Evolutionary conservation across 2,797 vertebrate genomes (phyloP).

Genomic region (Mallotus villosus): DNA sequence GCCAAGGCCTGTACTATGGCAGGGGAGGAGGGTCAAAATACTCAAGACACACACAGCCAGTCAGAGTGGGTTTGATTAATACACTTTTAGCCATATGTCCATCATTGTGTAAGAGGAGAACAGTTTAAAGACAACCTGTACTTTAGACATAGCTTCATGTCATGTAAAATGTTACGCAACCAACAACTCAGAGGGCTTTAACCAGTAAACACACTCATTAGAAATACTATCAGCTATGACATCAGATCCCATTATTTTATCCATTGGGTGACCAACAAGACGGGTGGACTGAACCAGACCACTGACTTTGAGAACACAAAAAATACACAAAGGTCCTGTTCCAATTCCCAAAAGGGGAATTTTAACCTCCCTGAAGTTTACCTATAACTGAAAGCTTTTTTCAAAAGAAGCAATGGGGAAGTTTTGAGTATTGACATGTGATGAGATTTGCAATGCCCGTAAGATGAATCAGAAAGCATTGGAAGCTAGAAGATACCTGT

Average conservation of each 20-base stretch:
- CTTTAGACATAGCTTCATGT: too few relatives aligned
- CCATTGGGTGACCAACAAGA: not conserved
- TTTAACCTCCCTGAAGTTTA: too few relatives aligned
- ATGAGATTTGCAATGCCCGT: not conserved
- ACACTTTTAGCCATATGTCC: too few relatives aligned
- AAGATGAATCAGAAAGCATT: not conserved
- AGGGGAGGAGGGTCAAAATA: conserved; percentile 51
- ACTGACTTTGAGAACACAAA: not conserved
- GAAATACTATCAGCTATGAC: not conserved
- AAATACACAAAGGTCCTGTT: too few relatives aligned
- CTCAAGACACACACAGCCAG: conserved; percentile 29
- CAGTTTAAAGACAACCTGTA: too few relatives aligned
- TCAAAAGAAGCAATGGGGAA: too few relatives aligned
- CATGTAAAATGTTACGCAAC: too few relatives aligned
- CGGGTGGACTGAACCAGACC: not conserved
- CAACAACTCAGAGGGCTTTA: too few relatives aligned
- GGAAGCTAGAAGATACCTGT: not conserved
- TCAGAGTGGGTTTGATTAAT: not conserved
- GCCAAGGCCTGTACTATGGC: conserved; percentile 56
- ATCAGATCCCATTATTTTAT: not conserved
- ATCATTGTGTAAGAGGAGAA: too few relatives aligned
- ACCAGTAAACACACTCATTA: too few relatives aligned
- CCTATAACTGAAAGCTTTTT: too few relatives aligned
- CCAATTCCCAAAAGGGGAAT: too few relatives aligned
- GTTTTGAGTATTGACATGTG: not conserved